Conservation (phyloP, 2,888 invertebrate species). For the Hemithea aestivaria region DNA sequence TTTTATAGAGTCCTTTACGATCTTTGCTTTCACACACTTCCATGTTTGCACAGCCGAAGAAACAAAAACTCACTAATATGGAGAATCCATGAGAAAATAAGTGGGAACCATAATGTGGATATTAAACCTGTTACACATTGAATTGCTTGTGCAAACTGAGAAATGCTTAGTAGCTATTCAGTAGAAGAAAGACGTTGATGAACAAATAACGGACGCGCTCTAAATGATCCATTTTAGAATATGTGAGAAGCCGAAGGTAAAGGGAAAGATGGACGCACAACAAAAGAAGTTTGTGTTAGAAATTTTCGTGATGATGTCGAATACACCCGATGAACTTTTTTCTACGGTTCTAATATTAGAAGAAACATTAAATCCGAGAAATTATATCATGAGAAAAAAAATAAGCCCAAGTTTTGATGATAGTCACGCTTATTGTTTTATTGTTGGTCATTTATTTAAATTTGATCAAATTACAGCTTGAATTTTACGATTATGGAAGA, state of each 20-base stretch:
- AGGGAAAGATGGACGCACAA: conserved; percentile 14
- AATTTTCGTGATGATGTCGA: conserved; percentile 26
- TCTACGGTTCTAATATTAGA: conserved; percentile 11
- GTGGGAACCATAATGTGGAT: conserved; percentile 43
- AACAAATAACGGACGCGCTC: conserved; percentile 32
- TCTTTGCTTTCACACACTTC: conserved; percentile 49
- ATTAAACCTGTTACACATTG: conserved; percentile 45
- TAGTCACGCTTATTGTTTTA: conserved; percentile 39
- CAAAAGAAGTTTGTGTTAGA: conserved; percentile 19
- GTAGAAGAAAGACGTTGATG: conserved; percentile 35
- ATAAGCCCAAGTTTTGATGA: conserved; percentile 41
- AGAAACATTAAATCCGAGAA: conserved; percentile 19
- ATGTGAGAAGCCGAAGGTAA: conserved; percentile 20
- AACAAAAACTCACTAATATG: conserved; percentile 46
- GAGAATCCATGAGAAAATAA: conserved; percentile 36
- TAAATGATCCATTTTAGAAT: conserved; percentile 35
- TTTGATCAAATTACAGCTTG: conserved; percentile 49
- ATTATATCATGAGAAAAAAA: conserved; percentile 32
- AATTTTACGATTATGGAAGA: conserved; percentile 36
- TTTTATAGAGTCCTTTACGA: conserved; percentile 44
- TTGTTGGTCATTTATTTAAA: conserved; percentile 50
- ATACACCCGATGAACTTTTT: conserved; percentile 23
- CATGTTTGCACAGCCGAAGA: conserved; percentile 40
- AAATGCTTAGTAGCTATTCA: conserved; percentile 47
- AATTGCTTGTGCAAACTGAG: conserved; percentile 49